Evolutionary conservation across 2,797 vertebrate species (phyloP).

Genomic region (Sternarchorhynchus goeldii): DNA sequence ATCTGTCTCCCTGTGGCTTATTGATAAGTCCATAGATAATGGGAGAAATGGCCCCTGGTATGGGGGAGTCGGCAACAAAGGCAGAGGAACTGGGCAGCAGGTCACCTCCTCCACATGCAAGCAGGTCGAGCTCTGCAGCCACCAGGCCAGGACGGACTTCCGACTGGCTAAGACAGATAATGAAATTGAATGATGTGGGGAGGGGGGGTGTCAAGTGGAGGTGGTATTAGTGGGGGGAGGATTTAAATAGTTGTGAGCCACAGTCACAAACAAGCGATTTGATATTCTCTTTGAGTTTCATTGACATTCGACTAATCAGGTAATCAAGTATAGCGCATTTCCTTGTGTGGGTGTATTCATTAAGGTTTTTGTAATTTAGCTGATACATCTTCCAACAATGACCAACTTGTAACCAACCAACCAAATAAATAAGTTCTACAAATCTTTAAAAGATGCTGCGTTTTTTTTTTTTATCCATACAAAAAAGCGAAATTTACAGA

Average conservation of each 20-base stretch:
- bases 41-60: slow-evolving; percentile 15
- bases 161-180: neutral
- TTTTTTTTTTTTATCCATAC: no score
- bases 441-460: neutral
- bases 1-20: slow-evolving; percentile 6
- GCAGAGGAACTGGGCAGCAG: neutral
- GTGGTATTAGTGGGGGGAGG: no score
- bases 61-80: neutral
- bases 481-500: no score
- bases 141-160: neutral
- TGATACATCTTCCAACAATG: neutral
- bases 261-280: neutral
- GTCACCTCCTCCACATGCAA: slow-evolving; percentile 1
- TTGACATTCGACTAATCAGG: no score
- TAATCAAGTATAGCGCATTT: no score
- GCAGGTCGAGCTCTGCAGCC: neutral
- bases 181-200: slow-evolving; percentile 11
- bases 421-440: neutral
- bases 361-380: neutral
- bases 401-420: neutral
- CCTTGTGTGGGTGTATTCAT: no score
- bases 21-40: slow-evolving; percentile 32
- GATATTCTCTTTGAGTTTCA: neutral
- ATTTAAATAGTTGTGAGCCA: neutral
- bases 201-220: no score